Evolutionary conservation across 2,797 vertebrate species (phyloP).

Genomic region (Notolepis coatsorum): DNA sequence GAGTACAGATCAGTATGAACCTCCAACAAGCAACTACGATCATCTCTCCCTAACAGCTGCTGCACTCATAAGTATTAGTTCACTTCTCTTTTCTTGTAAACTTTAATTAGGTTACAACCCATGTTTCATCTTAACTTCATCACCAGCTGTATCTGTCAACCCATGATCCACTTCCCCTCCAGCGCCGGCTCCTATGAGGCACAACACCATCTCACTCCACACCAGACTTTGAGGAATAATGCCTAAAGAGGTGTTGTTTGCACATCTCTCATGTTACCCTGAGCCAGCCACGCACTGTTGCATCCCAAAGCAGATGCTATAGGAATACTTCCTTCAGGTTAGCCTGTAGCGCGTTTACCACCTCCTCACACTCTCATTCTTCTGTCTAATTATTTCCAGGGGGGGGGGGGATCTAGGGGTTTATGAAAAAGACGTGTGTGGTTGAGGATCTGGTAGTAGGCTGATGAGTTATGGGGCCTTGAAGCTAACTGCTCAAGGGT

Average conservation of each 20-base stretch:
- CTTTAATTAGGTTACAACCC: constrained; percentile 51
- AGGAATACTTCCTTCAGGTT: constrained; percentile 55
- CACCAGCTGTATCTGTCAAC: constrained; percentile 40
- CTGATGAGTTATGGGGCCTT: constrained; percentile 38
- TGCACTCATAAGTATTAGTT: neutral
- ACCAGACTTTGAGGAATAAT: constrained; percentile 59
- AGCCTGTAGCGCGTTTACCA: constrained; percentile 60
- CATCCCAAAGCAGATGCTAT: constrained; percentile 57
- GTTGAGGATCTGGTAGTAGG: constrained; percentile 37
- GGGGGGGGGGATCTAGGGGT: constrained; percentile 46
- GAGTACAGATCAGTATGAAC: constrained; percentile 20
- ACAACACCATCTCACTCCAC: constrained; percentile 12
- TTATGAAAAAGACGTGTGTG: constrained; percentile 24
- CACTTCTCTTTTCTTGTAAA: constrained; percentile 23
- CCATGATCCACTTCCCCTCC: constrained; percentile 30
- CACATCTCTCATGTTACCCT: constrained; percentile 42
- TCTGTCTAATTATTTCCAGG: constrained; percentile 64
- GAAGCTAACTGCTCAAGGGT: neutral
- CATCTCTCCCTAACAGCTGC: neutral
- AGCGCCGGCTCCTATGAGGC: constrained; percentile 20
- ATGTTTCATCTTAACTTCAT: constrained; percentile 46
- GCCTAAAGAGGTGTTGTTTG: constrained; percentile 55
- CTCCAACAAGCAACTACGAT: neutral
- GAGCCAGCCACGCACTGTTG: constrained; percentile 24
- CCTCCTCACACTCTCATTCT: constrained; percentile 40